Base-by-base conservation (phyloP, 2,797 vertebrate genomes). In the Nyctalus aviator region DNA sequence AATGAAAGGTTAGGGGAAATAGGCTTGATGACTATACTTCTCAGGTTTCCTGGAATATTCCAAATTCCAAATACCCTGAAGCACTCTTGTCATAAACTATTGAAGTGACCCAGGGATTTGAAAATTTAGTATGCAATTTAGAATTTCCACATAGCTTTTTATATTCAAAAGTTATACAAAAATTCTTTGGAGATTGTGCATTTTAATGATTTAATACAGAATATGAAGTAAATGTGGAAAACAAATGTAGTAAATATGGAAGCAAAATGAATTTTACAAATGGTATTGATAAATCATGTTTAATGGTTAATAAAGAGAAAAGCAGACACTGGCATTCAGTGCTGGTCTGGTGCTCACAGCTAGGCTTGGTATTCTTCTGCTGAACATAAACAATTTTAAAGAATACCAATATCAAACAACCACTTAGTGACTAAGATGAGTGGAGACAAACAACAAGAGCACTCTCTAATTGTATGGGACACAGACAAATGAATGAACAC, bases 1-100 rank as follows among this genome's bases (percentile, higher is more conserved):
- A 88, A 85, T 71, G 79, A 95, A 86, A 55, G 37, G 88, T 50
- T 35, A 48, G 55, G 25, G 13, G 18, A 91, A 84, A 66, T 0
- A 50, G 50, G 23, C 64, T 79, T 84, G 59, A 81, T 69, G 72
- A 92, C 15, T 82, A 69, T 20, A 57, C 37, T 75, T 73, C 73
- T 96, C 64, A 83, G 46, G 84, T 92, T 78, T 96, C 83, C 50
- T 75, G 27, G 17, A 37, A 41, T 78, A 87, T 12, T 95, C 68
- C 50, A 93, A 71, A 91, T 64, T 90, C 44, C 62, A 95, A 88
- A 88, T 71, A 79, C 6, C 37, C 37, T 95, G 12, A 75, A 35
- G 35, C 20, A 55, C 12, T 69, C 23, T 55, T 92, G 62, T 81
- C 64, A 83, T 88, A 75, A 92, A 62, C 64, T 85, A 85, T 78